These are phyloP conservation scores for Bombycilla garrulus DNA, from an alignment of 2,113 vertebrate species.

Conservation along the genomic window DNA sequence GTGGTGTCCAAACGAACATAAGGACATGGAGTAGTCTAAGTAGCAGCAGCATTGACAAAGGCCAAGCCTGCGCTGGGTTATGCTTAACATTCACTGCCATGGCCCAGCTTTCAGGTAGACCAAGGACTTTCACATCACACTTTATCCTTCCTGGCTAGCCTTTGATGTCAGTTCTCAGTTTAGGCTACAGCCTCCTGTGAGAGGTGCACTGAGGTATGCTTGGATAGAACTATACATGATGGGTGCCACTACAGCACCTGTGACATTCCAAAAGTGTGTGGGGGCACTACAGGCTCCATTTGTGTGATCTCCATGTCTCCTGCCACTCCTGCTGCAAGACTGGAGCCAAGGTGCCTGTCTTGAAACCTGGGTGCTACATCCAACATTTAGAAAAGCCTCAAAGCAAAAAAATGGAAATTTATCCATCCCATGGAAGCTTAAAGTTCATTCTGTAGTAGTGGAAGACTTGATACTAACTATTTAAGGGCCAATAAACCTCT, in stretches of 20 bases:
- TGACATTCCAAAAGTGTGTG: not conserved
- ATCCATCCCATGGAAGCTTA: not conserved
- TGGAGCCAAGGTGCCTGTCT: not conserved
- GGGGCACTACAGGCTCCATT: not conserved
- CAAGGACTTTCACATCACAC: not conserved
- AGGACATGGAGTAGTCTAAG: not conserved
- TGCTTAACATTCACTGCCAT: not conserved
- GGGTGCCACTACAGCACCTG: not conserved
- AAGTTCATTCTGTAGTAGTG: not conserved
- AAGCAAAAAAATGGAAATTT: not conserved
- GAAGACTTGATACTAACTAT: not conserved
- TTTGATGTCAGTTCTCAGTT: not conserved
- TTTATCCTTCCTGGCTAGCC: not conserved
- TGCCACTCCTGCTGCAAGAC: not conserved
- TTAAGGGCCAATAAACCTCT: not conserved
- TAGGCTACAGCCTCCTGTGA: not conserved
- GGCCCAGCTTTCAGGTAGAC: not conserved
- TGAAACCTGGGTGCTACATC: not conserved
- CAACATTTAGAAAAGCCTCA: not conserved
- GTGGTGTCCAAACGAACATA: not conserved
- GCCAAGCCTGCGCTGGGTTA: not conserved
- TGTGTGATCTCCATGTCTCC: not conserved
- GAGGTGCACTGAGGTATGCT: not conserved
- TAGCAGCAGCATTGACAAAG: not conserved
- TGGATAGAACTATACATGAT: not conserved